Base-by-base conservation (phyloP, 1,140 invertebrate species). In the Drosophila aff. region DNA sequence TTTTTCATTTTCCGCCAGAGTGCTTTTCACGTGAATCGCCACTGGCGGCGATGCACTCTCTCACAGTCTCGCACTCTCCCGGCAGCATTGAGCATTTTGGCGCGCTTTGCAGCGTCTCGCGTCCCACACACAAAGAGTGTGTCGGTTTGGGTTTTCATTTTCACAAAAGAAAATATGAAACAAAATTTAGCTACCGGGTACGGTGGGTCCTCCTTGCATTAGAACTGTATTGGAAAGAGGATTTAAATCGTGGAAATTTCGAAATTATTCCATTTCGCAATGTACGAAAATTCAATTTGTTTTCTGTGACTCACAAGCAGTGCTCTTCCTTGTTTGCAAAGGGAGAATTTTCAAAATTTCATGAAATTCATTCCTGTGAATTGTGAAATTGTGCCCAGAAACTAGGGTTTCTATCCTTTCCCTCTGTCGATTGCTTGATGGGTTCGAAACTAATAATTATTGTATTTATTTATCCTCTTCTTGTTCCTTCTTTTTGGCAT, bases 31-130 rank as follows among this genome's bases (percentile, higher is more conserved):
- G 67, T 71, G 67, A 67, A 71, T n/a, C 15, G n/a, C 4, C 16
- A 10, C 59, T 75, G 31, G 43, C 36, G 31, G 43, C 36, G 18
- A 31, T 28, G 55, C 43, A 23, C 57, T 75, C 44, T 43, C 43
- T 28, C 9, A 59, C 80, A 75, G 65, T n/a, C n/a, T 60, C 59
- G 71, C 73, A 55, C 33, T 55, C 33, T 40, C 36, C 10, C 53
- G n/a, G 33, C 15, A 4, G 52, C 23, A 23, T 23, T 23, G 23
- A 71, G 65, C 49, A 50, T 49, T 85, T 87, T 87, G 76, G 83
- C 83, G 83, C 83, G 83, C 79, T 82, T 87, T 80, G 67, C 65
- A 44, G 50, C 65, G 61, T 67, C 78, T 53, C 28, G 50, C 61
- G 60, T 66, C n/a, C 68, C 53, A 26, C 18, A 67, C 26, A 33